Evolutionary conservation across 2,113 vertebrate species (phyloP).

Genomic region (Anseranas semipalmata): DNA sequence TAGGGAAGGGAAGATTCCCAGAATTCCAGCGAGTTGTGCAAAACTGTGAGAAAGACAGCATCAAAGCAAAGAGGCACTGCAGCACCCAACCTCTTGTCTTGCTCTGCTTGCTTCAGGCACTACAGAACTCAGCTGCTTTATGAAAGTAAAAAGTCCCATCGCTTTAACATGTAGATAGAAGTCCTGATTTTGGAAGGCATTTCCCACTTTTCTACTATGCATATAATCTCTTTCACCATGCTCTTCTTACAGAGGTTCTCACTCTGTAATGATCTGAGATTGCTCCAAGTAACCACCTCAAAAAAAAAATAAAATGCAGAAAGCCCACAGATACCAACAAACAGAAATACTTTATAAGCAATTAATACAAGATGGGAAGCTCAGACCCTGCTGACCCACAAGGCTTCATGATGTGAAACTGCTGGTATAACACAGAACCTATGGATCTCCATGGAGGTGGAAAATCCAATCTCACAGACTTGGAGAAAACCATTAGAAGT

Average conservation of each 20-base stretch:
- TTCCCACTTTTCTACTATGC: neutral
- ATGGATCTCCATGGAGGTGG: accelerated
- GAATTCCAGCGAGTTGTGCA: neutral
- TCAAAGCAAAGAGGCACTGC: neutral
- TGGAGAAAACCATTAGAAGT: neutral
- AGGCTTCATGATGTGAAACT: neutral
- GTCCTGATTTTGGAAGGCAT: neutral
- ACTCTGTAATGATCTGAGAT: neutral
- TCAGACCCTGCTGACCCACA: neutral
- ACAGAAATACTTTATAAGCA: neutral
- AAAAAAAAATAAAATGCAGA: neutral
- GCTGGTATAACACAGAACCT: neutral
- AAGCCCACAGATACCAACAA: neutral
- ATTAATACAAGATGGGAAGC: neutral
- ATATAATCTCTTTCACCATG: neutral
- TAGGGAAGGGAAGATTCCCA: neutral
- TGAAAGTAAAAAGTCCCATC: neutral
- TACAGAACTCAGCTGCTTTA: neutral
- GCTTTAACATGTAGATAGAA: neutral
- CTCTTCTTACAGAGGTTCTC: neutral
- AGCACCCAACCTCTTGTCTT: neutral
- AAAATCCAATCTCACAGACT: neutral
- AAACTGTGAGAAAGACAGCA: neutral
- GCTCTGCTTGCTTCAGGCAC: neutral
- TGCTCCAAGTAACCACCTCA: neutral